phyloP scores from a whole-genome alignment of 2,888 invertebrate species.

The Piscicola geometra region DNA sequence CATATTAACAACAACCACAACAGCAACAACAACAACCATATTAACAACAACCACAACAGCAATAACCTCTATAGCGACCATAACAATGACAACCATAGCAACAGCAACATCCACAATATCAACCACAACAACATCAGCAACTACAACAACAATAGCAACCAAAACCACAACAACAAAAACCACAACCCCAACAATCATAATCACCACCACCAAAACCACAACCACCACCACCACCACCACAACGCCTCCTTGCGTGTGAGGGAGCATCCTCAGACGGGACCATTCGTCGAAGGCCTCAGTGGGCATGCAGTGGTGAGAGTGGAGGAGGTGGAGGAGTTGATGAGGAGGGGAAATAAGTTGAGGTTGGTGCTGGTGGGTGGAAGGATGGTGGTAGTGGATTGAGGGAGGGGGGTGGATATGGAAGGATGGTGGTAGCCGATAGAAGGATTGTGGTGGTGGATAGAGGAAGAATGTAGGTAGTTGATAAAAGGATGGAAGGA shows the following conservation, averaged over 20 bases:
- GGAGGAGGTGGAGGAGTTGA: conserved; percentile 46
- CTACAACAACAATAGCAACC: neutral
- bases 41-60: neutral
- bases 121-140: conserved; percentile 4
- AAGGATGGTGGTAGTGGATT: neutral
- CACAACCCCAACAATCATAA: neutral
- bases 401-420: too few relatives aligned
- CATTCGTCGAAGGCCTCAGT: conserved; percentile 73
- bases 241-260: conserved; percentile 66
- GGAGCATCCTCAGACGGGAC: conserved; percentile 73
- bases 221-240: conserved; percentile 50
- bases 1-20: neutral
- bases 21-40: conserved; percentile 51
- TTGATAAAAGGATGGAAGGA: too few relatives aligned
- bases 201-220: neutral
- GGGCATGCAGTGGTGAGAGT: neutral
- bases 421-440: too few relatives aligned
- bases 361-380: conserved; percentile 45
- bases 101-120: neutral
- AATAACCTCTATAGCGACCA: neutral
- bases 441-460: too few relatives aligned
- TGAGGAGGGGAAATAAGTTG: conserved; percentile 51
- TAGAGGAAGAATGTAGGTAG: too few relatives aligned
- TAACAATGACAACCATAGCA: too few relatives aligned
- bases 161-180: neutral